Evolutionary conservation across 2,888 invertebrate species (phyloP).

Genomic region (Ephialtes manifestator): DNA sequence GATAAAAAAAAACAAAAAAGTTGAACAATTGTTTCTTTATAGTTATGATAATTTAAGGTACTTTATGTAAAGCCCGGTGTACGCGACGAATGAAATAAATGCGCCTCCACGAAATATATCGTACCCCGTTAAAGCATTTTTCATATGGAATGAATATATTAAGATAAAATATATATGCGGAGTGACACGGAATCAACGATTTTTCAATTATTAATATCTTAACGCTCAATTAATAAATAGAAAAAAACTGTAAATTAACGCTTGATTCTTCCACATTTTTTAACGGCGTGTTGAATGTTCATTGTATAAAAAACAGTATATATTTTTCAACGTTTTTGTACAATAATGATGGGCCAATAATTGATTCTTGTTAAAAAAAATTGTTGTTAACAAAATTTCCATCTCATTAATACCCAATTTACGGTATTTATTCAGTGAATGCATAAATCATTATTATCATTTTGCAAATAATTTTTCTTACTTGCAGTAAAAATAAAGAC

Average conservation of each 20-base stretch:
- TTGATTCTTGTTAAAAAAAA: neutral
- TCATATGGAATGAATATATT: conserved; percentile 84
- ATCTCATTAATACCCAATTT: too few relatives aligned
- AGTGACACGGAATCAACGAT: conserved; percentile 58
- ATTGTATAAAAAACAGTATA: neutral
- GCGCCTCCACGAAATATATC: conserved; percentile 78
- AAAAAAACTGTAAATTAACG: neutral
- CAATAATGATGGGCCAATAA: neutral
- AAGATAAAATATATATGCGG: conserved; percentile 81
- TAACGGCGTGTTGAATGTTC: neutral
- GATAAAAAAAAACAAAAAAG: conserved; percentile 36
- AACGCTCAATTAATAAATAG: neutral
- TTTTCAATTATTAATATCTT: conserved; percentile 21
- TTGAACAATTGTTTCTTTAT: conserved; percentile 50
- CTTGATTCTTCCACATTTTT: neutral
- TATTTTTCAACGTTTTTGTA: neutral
- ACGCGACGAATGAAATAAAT: conserved; percentile 78
- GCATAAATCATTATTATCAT: too few relatives aligned
- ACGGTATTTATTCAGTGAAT: too few relatives aligned
- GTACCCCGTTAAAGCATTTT: conserved; percentile 83
- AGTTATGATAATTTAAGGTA: conserved; percentile 79
- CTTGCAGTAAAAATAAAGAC: too few relatives aligned
- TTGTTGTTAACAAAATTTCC: too few relatives aligned
- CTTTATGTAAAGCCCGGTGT: conserved; percentile 83
- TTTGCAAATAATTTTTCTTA: too few relatives aligned